Evolutionary conservation across 2,888 invertebrate species (phyloP).

Genomic region (Leptogaster cylindrica): DNA sequence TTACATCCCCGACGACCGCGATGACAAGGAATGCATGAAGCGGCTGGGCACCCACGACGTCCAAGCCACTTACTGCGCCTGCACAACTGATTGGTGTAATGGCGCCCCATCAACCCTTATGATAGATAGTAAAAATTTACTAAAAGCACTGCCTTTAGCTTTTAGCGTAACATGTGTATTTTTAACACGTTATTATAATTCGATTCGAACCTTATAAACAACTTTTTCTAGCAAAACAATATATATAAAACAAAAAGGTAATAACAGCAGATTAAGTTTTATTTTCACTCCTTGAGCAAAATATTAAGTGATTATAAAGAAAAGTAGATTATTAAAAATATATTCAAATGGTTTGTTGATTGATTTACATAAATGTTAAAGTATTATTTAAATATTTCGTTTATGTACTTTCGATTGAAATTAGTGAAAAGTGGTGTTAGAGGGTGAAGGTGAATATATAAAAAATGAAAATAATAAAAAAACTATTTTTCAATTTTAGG

Average conservation of each 20-base stretch:
- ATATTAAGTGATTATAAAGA: neutral
- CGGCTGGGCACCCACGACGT: conserved; percentile 78
- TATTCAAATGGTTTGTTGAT: neutral
- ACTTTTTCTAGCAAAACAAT: neutral
- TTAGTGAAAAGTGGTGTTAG: neutral
- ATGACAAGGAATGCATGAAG: conserved; percentile 69
- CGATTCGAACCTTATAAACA: conserved; percentile 22
- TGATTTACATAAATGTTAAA: neutral
- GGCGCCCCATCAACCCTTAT: conserved; percentile 58
- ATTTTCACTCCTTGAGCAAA: neutral
- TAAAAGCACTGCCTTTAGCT: conserved; percentile 51
- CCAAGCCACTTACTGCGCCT: conserved; percentile 77
- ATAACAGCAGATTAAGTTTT: too few species aligned
- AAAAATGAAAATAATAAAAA: neutral
- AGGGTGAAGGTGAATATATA: neutral
- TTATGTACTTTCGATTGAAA: neutral
- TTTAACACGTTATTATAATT: conserved; percentile 19
- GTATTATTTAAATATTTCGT: neutral
- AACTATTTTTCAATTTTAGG: neutral
- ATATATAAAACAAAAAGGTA: conserved; percentile 1
- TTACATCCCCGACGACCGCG: conserved; percentile 71
- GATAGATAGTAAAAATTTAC: conserved; percentile 51
- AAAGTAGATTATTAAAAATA: too few species aligned
- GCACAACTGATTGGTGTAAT: conserved; percentile 80
- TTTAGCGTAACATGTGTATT: conserved; percentile 28